Evolutionary conservation across 2,797 vertebrate species (phyloP).

Genomic region (Jordanella pulchra): DNA sequence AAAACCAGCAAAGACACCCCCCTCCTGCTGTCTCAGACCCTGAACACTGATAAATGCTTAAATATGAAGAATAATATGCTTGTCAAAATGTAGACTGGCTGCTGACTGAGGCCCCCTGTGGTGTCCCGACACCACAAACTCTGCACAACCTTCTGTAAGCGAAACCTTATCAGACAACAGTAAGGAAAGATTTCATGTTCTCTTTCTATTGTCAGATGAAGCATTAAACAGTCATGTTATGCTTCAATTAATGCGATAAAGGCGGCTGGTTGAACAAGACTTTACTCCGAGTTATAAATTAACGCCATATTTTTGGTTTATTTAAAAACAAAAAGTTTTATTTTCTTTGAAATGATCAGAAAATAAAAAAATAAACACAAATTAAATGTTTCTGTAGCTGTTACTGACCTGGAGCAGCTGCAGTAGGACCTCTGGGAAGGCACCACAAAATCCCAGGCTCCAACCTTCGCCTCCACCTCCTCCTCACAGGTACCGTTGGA

Average conservation of each 20-base stretch:
- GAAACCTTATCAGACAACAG: constrained; percentile 3
- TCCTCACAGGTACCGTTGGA: constrained; percentile 90
- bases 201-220: too few relatives aligned
- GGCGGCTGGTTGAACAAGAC: too few relatives aligned
- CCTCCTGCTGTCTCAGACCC: constrained; percentile 38
- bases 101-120: constrained; percentile 25
- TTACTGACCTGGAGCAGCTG: constrained; percentile 90
- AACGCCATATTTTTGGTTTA: too few relatives aligned
- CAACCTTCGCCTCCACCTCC: constrained; percentile 84
- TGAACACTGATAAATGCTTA: constrained; percentile 55
- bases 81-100: constrained; percentile 39
- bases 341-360: too few relatives aligned
- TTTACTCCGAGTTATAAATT: too few relatives aligned
- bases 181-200: background rate
- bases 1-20: constrained; percentile 36
- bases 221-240: too few relatives aligned
- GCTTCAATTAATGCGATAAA: too few relatives aligned
- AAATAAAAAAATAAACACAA: too few relatives aligned
- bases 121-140: constrained; percentile 33
- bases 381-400: background rate
- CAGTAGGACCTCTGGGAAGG: constrained; percentile 90
- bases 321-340: too few relatives aligned
- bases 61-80: constrained; percentile 52
- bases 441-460: constrained; percentile 95
- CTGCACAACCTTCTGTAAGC: constrained; percentile 15